Evolutionary conservation across 2,888 invertebrate species (phyloP), one percentile per base, ranked within the genome.

Genomic region (Lymantria monacha): DNA sequence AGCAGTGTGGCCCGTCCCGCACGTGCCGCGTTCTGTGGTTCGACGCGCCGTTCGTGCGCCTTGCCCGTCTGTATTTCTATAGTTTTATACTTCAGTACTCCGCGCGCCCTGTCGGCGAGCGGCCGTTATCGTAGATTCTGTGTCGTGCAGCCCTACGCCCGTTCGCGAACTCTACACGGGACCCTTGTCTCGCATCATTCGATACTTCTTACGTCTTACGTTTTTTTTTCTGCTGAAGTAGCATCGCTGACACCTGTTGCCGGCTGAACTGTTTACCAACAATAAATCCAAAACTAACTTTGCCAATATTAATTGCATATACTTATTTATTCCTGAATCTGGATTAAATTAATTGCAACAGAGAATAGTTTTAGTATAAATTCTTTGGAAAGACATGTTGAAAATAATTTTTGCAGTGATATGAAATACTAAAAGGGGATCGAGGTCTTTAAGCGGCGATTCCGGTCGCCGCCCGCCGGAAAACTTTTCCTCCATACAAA

Each of bases 41-140:
- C 65, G 61, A 57, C 62, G 60, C 66, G 60, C 60, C 65, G 53
- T 30, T 14, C 33, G 33, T 48, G 57, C 61, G 58, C 54, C 42
- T 51, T 41, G 41, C 22, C 22, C 22, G 22, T 41, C 41, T 14
- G 9, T 41, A 49, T 46, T 41, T 49, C 48, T 47, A 14, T 42
- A 42, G 66, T 64, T 64, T 13, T 36, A 9, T 13, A 14, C 57
- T 75, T 62, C 86, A 89, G 89, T 90, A 81, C 79, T 79, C 87
- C 87, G 87, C 87, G 88, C 84, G 87, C 83, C 79, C 77, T 79
- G 78, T 69, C 75, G 77, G 89, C 84, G 85, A 85, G 85, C 83
- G 90, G 88, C 74, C 76, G 91, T 80, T 67, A 48, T 49, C 46
- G 51, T 62, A 57, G 64, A 55, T 30, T 57, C 55, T 54, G 49